Base-by-base conservation (phyloP, 2,888 invertebrate genomes). In the Orchesellides sinensis region DNA sequence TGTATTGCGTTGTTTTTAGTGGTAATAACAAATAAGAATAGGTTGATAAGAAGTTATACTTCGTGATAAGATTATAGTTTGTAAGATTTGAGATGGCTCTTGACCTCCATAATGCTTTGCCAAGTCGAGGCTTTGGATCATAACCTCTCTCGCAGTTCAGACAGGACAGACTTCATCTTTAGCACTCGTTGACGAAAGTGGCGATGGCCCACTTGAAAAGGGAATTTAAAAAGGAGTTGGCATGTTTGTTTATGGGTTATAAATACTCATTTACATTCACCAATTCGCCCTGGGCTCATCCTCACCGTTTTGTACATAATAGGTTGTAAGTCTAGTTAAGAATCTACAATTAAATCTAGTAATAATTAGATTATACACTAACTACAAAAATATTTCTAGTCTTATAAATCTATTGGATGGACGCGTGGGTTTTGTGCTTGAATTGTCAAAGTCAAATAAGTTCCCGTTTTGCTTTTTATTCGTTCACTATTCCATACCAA, bases 221-320 rank as follows among this genome's bases (percentile, higher is more conserved):
- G 70, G 70, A 70, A 70, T n/a, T n/a, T n/a, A 69, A 10, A 40
- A 69, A 61, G 69, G 78, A 75, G 61, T n/a, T 49, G 56, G 66
- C 56, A 45, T 47, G 14, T 14, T 17, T 17, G 12, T n/a, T n/a
- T n/a, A 40, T 40, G 40, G 40, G 32, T 6, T 6, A 10, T 5
- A 32, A 40, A 2, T 14, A 40, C 40, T 40, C 40, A 2, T 40
- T 40, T 40, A 14, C 14, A n/a, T 40, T 14, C 14, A 40, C 10
- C 25, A 45, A 61, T 40, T 72, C 72, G 59, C 74, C 63, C 63
- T 74, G 81, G 81, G 81, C 73, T 73, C 81, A 81, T 81, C 73
- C 80, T 74, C 74, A 74, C 68, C 73, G 35, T 61, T 27, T 68
- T 80, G 80, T 80, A 80, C 63, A 73, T 80, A 80, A 68, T 80